phyloP scores from a whole-genome alignment of 2,113 vertebrate genomes.

The Aramus guarauna region DNA sequence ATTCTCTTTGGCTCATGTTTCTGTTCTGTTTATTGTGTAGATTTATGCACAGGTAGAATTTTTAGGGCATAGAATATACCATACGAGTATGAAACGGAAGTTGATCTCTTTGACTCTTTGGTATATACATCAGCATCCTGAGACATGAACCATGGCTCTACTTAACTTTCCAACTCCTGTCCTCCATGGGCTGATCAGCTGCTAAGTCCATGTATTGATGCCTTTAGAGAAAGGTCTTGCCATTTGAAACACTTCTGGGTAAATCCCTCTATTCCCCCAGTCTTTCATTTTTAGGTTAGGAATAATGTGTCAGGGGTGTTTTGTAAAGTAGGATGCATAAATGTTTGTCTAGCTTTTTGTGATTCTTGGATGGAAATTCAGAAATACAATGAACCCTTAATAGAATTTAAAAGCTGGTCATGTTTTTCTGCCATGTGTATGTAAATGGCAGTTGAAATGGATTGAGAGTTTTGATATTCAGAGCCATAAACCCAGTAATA shows the following conservation, averaged over 20 bases:
- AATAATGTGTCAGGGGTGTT: background rate
- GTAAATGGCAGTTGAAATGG: background rate
- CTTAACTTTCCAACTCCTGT: background rate
- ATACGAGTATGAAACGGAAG: background rate
- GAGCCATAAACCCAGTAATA: background rate
- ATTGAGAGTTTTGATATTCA: background rate
- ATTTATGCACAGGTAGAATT: background rate
- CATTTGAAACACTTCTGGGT: background rate
- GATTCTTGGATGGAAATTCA: background rate
- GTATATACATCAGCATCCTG: background rate
- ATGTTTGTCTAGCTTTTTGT: background rate
- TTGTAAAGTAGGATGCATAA: background rate
- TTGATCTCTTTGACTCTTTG: background rate
- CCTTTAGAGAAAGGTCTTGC: background rate
- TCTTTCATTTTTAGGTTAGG: background rate
- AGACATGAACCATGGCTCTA: accelerated
- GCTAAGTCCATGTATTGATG: accelerated
- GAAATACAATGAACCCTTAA: background rate
- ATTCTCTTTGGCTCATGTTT: background rate
- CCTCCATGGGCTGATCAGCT: background rate
- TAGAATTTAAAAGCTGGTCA: background rate
- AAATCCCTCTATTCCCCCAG: background rate
- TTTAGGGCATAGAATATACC: background rate
- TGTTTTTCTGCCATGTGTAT: background rate
- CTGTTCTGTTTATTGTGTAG: background rate